Evolutionary conservation across 1,140 invertebrate species (phyloP), one percentile per base, ranked within the genome.

Genomic region (Papilio helenus): DNA sequence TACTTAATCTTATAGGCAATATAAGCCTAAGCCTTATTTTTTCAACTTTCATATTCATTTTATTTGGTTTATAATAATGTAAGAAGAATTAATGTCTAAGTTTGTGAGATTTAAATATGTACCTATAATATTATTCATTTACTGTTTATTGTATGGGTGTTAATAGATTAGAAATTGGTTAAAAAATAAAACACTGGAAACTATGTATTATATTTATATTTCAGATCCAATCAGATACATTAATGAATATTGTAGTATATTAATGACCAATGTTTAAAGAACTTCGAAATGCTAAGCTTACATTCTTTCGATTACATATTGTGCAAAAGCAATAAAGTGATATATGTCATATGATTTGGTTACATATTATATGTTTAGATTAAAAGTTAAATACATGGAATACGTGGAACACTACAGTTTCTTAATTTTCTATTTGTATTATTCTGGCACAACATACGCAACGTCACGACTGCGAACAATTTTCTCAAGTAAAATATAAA

Each of bases 161-260:
- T 23, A 26, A n/a, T 58, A 20, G n/a, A 58, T 20, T n/a, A 58
- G 7, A 18, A 49, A 39, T 39, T 39, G 8, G 5, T 39, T 4
- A 23, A 58, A 23, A 26, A 61, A 61, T 61, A 26, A 61, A 61
- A 61, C 58, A 68, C 26, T 68, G 26, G 9, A 14, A 26, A 61
- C 7, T 58, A 20, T 61, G 23, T 26, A 29, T 29, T 68, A 29
- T 5, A 68, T 29, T 68, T 14, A 16, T 68, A 68, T 68, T 14
- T 34, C 26, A 68, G 61, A 68, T 68, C 23, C 26, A 68, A 68
- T 68, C 12, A 68, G 26, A 29, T 68, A 34, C 61, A 68, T 65
- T 0, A 26, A 29, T 26, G 10, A 65, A 34, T 9, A 26, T 23
- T 61, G 8, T 61, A 61, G 55, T 23, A 23, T 61, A 10, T 10